phyloP scores from a whole-genome alignment of 2,888 invertebrate species.

The Ochropacha duplaris region DNA sequence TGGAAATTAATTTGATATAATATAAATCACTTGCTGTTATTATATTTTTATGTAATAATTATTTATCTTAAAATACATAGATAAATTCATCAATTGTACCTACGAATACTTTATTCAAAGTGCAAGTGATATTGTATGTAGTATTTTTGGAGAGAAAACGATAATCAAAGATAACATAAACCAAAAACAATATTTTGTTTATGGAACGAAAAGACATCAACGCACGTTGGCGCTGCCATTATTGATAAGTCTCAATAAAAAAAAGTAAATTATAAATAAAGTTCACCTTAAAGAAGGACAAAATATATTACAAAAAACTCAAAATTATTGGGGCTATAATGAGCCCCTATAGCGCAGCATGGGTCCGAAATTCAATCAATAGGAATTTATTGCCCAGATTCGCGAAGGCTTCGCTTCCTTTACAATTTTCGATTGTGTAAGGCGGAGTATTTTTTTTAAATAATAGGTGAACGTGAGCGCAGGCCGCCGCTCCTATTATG shows the following conservation, averaged over 20 bases:
- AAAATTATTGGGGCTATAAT: constrained; percentile 74
- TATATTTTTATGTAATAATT: no score
- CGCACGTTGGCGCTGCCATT: constrained; percentile 29
- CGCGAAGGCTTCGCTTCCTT: constrained; percentile 76
- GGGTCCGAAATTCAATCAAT: constrained; percentile 81
- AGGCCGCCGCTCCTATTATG: constrained; percentile 65
- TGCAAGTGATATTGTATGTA: no score
- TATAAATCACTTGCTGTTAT: no score
- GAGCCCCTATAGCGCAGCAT: constrained; percentile 80
- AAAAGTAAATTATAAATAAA: background rate
- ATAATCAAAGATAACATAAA: background rate
- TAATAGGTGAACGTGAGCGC: constrained; percentile 73
- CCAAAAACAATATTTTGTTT: background rate
- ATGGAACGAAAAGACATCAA: constrained; percentile 39
- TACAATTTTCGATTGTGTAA: constrained; percentile 62
- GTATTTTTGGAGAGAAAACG: background rate
- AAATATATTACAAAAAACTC: constrained; percentile 42
- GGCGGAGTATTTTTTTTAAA: constrained; percentile 51
- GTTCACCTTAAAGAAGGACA: constrained; percentile 23
- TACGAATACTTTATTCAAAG: no score
- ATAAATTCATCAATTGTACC: no score
- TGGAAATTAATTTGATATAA: background rate
- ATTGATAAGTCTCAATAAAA: no score
- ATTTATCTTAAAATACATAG: no score
- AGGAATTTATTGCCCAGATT: constrained; percentile 80